phyloP scores from a whole-genome alignment of 2,888 invertebrate species.

The Graphium colonna region DNA sequence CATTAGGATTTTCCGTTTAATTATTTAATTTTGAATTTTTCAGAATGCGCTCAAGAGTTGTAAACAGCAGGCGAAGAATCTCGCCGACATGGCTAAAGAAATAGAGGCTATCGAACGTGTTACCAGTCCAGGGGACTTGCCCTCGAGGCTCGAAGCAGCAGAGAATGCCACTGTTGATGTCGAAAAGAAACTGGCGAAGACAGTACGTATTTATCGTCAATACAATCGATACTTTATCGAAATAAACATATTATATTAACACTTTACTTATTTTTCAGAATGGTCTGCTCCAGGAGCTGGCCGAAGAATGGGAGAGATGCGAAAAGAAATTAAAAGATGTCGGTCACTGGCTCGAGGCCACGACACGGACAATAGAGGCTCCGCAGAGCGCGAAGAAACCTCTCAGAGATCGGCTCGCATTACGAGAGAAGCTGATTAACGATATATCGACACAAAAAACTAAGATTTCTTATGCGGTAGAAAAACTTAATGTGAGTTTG shows the following conservation, averaged over 20 bases:
- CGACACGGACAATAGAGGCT: conserved; percentile 86
- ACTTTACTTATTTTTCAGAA: conserved; percentile 80
- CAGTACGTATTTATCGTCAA: conserved; percentile 84
- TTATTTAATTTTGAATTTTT: conserved; percentile 38
- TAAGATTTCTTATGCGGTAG: conserved; percentile 92
- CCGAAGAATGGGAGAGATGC: conserved; percentile 97
- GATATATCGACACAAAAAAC: conserved; percentile 94
- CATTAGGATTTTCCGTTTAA: no score
- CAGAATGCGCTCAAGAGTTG: conserved; percentile 93
- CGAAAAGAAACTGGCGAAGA: conserved; percentile 90
- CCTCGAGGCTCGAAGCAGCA: conserved; percentile 90
- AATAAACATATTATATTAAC: background rate
- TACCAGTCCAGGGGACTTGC: conserved; percentile 91
- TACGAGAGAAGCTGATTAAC: conserved; percentile 91
- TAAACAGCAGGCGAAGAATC: conserved; percentile 91
- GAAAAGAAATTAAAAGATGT: conserved; percentile 96
- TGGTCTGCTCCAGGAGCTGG: conserved; percentile 92
- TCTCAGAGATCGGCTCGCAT: conserved; percentile 90
- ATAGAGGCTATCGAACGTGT: conserved; percentile 90
- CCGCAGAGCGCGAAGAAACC: conserved; percentile 93
- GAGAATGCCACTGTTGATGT: conserved; percentile 92
- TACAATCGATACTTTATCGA: no score
- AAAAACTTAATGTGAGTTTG: conserved; percentile 90
- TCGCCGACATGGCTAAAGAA: conserved; percentile 95
- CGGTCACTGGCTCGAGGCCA: conserved; percentile 93